Conservation (phyloP, 2,888 invertebrate genomes). For the Hofmannophila pseudospretella region DNA sequence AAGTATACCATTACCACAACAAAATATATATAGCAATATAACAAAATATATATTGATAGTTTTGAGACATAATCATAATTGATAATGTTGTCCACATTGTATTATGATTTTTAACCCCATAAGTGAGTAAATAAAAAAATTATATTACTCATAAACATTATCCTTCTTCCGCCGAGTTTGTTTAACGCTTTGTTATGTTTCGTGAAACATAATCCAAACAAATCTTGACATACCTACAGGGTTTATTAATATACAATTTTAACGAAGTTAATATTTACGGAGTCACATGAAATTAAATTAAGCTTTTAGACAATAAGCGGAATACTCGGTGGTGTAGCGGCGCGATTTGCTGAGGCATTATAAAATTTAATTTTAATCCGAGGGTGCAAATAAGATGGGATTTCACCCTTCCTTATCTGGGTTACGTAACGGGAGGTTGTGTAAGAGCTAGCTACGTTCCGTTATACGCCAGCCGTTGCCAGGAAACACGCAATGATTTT, state of each 20-base stretch:
- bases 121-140: too few species aligned
- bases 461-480: slow-evolving; percentile 12
- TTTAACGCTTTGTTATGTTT: background rate
- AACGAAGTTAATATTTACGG: slow-evolving; percentile 49
- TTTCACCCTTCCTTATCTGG: slow-evolving; percentile 37
- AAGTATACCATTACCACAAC: too few species aligned
- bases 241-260: slow-evolving; percentile 23
- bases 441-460: slow-evolving; percentile 14
- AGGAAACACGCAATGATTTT: slow-evolving; percentile 7
- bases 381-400: slow-evolving; percentile 66
- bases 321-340: slow-evolving; percentile 33
- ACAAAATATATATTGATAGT: too few species aligned
- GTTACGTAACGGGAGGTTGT: slow-evolving; percentile 17
- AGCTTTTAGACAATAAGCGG: slow-evolving; percentile 55
- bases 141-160: too few species aligned
- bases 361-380: slow-evolving; percentile 73
- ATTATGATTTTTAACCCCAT: too few species aligned
- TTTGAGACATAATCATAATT: too few species aligned
- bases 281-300: slow-evolving; percentile 58
- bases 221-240: slow-evolving; percentile 1
- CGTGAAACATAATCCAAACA: background rate
- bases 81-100: too few species aligned
- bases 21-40: too few species aligned
- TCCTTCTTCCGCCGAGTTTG: background rate
- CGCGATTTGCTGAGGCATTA: slow-evolving; percentile 55